phyloP scores from a whole-genome alignment of 2,797 vertebrate species.

The Channallabes apus region DNA sequence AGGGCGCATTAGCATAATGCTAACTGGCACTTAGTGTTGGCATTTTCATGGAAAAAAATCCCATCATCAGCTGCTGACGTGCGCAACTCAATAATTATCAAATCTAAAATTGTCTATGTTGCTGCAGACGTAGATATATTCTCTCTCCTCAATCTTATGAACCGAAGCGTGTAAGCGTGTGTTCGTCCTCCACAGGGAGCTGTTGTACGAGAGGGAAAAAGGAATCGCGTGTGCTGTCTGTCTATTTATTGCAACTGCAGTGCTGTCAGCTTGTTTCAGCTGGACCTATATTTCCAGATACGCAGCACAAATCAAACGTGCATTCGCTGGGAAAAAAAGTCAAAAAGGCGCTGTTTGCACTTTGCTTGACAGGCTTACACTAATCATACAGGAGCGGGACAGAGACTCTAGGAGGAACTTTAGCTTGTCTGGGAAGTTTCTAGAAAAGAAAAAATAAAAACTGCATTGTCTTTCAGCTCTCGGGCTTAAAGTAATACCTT shows the following conservation, averaged over 20 bases:
- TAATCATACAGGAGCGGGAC: constrained; percentile 11
- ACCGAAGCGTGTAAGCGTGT: not conserved
- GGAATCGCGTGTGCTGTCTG: constrained; percentile 1
- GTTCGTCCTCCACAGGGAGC: not conserved
- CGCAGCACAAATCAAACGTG: constrained; percentile 32
- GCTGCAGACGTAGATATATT: constrained; percentile 6
- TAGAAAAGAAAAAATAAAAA: not conserved
- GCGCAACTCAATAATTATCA: not conserved
- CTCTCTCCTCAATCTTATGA: not conserved
- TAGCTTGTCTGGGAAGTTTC: constrained; percentile 3
- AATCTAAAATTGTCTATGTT: not conserved
- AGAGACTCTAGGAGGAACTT: constrained; percentile 1
- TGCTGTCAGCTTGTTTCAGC: constrained; percentile 24
- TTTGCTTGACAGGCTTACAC: constrained; percentile 11
- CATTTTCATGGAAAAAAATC: not conserved
- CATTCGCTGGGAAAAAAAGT: not conserved
- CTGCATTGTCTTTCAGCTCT: not conserved
- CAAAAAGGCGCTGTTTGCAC: not conserved
- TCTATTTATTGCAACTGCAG: constrained; percentile 27
- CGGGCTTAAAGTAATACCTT: constrained; percentile 11
- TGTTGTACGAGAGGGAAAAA: not conserved
- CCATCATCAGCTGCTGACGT: constrained; percentile 8
- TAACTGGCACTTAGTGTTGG: not conserved
- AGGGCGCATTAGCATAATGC: not conserved
- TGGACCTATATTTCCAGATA: constrained; percentile 33